Evolutionary conservation across 2,888 invertebrate species (phyloP).

Genomic region (Abrostola triplasia): DNA sequence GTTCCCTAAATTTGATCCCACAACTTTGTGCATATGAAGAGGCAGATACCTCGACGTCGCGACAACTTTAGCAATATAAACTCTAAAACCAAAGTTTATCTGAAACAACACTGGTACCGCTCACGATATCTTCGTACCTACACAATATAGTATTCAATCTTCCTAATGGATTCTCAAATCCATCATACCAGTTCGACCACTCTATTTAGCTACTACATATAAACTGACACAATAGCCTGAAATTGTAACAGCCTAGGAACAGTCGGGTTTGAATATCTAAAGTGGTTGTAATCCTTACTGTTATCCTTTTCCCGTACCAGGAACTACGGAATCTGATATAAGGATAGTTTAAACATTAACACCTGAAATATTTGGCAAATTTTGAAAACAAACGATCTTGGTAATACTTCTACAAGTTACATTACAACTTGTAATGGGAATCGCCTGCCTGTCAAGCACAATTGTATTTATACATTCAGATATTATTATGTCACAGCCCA

Average conservation of each 20-base stretch:
- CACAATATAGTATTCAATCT: slow-evolving; percentile 50
- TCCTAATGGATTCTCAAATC: slow-evolving; percentile 63
- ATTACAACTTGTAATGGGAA: slow-evolving; percentile 2
- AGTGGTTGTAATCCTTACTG: too few relatives aligned
- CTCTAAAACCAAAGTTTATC: slow-evolving; percentile 10
- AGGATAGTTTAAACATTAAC: too few relatives aligned
- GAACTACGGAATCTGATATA: too few relatives aligned
- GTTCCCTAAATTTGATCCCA: too few relatives aligned
- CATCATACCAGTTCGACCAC: slow-evolving; percentile 54
- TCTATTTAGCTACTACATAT: slow-evolving; percentile 53
- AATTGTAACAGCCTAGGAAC: slow-evolving; percentile 38
- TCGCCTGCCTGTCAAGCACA: slow-evolving; percentile 24
- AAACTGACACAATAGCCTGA: slow-evolving; percentile 44
- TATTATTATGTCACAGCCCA: slow-evolving; percentile 4
- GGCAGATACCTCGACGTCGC: too few relatives aligned
- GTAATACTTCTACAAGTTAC: too few relatives aligned
- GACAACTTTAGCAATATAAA: background rate
- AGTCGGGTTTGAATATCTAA: slow-evolving; percentile 28
- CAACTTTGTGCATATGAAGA: too few relatives aligned
- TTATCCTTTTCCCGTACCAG: too few relatives aligned
- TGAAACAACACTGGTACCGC: slow-evolving; percentile 22
- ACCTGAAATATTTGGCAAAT: too few relatives aligned
- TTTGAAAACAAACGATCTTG: too few relatives aligned
- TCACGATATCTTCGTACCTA: slow-evolving; percentile 8
- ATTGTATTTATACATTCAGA: slow-evolving; percentile 17